These are phyloP conservation scores for Andrena haemorrhoa DNA, from an alignment of 2,888 invertebrate species.

Conservation along the genomic window DNA sequence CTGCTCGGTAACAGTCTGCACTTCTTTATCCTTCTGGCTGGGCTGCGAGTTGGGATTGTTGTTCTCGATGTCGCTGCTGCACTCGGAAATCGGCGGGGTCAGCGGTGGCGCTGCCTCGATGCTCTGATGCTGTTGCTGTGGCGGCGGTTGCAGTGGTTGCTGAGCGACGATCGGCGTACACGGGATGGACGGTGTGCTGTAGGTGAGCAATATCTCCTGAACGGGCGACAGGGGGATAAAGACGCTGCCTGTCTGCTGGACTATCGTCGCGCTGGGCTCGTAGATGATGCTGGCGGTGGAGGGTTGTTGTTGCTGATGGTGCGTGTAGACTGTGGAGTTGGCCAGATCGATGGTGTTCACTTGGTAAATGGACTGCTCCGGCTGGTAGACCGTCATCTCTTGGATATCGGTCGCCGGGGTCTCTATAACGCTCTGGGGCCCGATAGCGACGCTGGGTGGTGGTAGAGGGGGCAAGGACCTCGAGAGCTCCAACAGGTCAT, in stretches of 20 bases:
- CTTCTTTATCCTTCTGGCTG: slow-evolving; percentile 78
- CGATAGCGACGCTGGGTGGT: slow-evolving; percentile 89
- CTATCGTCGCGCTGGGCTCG: slow-evolving; percentile 84
- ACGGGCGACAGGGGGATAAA: slow-evolving; percentile 83
- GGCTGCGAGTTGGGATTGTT: slow-evolving; percentile 86
- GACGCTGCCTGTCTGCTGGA: slow-evolving; percentile 80
- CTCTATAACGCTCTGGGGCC: slow-evolving; percentile 86
- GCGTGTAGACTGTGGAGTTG: slow-evolving; percentile 60
- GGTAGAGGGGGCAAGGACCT: slow-evolving; percentile 92
- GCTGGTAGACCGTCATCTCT: slow-evolving; percentile 82
- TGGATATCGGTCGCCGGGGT: slow-evolving; percentile 81
- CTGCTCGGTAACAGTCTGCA: slow-evolving; percentile 78
- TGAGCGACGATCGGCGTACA: slow-evolving; percentile 80
- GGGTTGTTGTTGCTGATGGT: slow-evolving; percentile 73
- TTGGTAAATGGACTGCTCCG: slow-evolving; percentile 80
- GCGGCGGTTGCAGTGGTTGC: slow-evolving; percentile 48
- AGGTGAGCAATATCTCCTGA: slow-evolving; percentile 82
- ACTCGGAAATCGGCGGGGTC: slow-evolving; percentile 91
- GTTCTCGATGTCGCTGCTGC: slow-evolving; percentile 90
- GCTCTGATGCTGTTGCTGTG: slow-evolving; percentile 68
- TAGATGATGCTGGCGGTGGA: slow-evolving; percentile 81
- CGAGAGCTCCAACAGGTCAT: slow-evolving; percentile 91
- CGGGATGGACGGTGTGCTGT: slow-evolving; percentile 82
- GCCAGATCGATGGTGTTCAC: slow-evolving; percentile 81
- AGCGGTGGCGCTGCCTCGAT: slow-evolving; percentile 80